Percentiles rank a stretch among this genome's conserved stretches.
These are phyloP conservation scores for Antennarius maculatus DNA, from an alignment of 2,797 vertebrate species.

Conservation along the genomic window DNA sequence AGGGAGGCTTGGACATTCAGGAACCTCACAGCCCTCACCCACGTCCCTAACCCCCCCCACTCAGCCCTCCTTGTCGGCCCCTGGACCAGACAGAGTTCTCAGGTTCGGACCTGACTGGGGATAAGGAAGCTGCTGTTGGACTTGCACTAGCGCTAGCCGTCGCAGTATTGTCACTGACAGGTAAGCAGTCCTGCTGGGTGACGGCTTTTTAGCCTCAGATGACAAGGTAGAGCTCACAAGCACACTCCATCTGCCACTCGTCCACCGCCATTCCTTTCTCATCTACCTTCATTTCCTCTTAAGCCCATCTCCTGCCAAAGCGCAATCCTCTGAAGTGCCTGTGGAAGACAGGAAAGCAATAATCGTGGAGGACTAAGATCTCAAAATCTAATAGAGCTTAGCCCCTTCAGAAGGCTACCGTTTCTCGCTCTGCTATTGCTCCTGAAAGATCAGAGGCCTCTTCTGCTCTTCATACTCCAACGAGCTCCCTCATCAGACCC, in stretches of 20 bases:
- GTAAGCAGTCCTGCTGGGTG: conserved; percentile 37
- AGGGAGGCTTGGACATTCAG: conserved; percentile 37
- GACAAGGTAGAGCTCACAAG: conserved; percentile 56
- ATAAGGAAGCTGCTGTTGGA: conserved; percentile 42
- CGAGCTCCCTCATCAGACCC: conserved; percentile 30
- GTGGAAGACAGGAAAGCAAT: conserved; percentile 77
- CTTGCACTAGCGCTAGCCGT: conserved; percentile 59
- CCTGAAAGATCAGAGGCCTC: conserved; percentile 12
- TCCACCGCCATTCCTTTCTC: conserved; percentile 19
- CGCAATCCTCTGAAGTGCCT: conserved; percentile 80
- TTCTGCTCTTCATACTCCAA: conserved; percentile 15
- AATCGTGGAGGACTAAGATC: conserved; percentile 46
- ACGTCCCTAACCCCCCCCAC: conserved; percentile 3
- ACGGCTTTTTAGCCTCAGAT: conserved; percentile 32
- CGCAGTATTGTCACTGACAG: conserved; percentile 46
- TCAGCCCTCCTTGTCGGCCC: conserved; percentile 27
- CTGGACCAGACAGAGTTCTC: conserved; percentile 47
- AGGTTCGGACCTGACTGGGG: conserved; percentile 34
- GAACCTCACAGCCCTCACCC: conserved; percentile 13
- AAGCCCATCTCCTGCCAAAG: conserved; percentile 71
- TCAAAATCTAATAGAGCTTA: conserved; percentile 24
- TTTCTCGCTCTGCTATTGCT: conserved; percentile 4
- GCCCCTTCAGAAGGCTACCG: conserved; percentile 34
- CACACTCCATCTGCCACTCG: conserved; percentile 54
- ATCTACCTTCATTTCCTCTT: conserved; percentile 25